Percentiles rank a stretch among this genome's conserved stretches.
Conservation (phyloP, 2,797 vertebrate species). For the Phylloscopus collybita region DNA sequence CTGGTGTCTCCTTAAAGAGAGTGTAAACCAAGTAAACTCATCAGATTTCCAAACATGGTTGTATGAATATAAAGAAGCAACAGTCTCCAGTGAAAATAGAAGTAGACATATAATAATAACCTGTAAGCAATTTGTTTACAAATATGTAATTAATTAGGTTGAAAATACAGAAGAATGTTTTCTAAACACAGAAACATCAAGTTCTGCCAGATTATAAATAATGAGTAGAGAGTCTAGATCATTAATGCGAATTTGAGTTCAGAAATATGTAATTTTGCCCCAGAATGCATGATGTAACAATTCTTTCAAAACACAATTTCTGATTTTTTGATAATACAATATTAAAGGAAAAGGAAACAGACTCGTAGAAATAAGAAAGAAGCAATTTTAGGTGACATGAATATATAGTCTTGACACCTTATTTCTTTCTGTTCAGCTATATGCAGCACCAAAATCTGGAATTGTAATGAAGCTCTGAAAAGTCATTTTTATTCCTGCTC, state of each 20-base stretch:
- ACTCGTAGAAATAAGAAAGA: not conserved
- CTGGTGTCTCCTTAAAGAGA: not conserved
- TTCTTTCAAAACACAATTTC: not conserved
- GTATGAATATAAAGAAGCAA: not conserved
- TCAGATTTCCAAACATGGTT: not conserved
- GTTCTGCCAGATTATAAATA: not conserved
- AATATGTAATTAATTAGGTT: not conserved
- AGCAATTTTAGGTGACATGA: not conserved
- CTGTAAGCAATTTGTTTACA: not conserved
- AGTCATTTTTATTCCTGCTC: not conserved
- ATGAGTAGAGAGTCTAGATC: not conserved
- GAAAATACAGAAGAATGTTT: not conserved
- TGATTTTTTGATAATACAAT: not conserved
- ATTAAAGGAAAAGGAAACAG: not conserved
- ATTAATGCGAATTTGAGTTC: not conserved
- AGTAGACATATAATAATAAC: not conserved
- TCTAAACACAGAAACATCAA: not conserved
- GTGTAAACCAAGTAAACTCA: not conserved
- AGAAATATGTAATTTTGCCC: not conserved
- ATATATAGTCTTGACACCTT: not conserved
- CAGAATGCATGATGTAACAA: not conserved
- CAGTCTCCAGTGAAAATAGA: not conserved
- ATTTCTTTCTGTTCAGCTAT: not conserved
- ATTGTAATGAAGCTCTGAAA: not conserved
- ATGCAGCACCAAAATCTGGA: not conserved